Percentiles rank a stretch among this genome's conserved stretches.
Evolutionary conservation across 2,113 vertebrate species (phyloP).

Genomic region (Buteo buteo): DNA sequence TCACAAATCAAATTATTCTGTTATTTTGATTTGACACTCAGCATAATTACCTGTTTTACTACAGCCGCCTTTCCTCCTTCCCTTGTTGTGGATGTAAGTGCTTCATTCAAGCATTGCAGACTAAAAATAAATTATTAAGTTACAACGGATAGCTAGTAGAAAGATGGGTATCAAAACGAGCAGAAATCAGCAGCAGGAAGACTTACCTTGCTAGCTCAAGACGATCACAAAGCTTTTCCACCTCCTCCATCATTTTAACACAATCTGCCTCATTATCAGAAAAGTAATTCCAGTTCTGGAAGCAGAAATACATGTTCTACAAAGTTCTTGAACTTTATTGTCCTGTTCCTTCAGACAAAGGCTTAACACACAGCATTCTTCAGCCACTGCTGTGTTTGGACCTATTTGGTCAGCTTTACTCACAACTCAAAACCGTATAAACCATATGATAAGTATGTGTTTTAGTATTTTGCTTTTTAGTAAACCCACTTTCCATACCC

Average conservation of each 20-base stretch:
- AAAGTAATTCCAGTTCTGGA: conserved; percentile 97
- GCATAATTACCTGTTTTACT: conserved; percentile 88
- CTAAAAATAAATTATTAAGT: conserved; percentile 74
- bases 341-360: background rate
- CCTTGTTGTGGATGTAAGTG: conserved; percentile 83
- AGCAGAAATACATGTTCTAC: conserved; percentile 63
- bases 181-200: background rate
- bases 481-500: background rate
- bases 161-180: conserved; percentile 13
- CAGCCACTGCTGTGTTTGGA: background rate
- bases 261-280: conserved; percentile 87
- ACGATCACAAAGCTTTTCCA: conserved; percentile 97
- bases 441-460: background rate
- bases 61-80: conserved; percentile 88
- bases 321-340: conserved; percentile 54
- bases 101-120: conserved; percentile 94
- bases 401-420: background rate
- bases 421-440: background rate
- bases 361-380: background rate
- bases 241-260: conserved; percentile 98
- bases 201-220: conserved; percentile 90
- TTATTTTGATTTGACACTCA: conserved; percentile 20
- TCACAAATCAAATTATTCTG: background rate
- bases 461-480: background rate
- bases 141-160: conserved; percentile 36